These are phyloP conservation scores for Thinocorus orbignyianus DNA, from an alignment of 2,113 vertebrate genomes.

Conservation along the genomic window DNA sequence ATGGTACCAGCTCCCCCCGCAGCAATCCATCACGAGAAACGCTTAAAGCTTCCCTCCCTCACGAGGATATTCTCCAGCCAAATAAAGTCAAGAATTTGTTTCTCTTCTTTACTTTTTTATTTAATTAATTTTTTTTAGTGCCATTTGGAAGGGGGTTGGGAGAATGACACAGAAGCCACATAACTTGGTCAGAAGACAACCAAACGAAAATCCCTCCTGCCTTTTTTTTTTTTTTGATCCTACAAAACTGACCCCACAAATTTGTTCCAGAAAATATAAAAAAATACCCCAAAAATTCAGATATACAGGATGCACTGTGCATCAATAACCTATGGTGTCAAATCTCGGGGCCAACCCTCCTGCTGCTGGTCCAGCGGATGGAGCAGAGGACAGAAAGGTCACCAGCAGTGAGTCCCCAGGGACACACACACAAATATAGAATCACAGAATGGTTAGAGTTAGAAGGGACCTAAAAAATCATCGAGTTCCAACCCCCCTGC, in stretches of 20 bases:
- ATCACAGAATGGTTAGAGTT: too few relatives aligned
- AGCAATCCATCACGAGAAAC: neutral
- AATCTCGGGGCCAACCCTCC: neutral
- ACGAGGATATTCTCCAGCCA: constrained; percentile 6
- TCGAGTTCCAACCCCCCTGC: too few relatives aligned
- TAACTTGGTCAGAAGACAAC: neutral
- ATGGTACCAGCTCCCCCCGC: neutral
- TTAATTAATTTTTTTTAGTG: neutral
- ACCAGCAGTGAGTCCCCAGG: neutral
- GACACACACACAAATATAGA: neutral
- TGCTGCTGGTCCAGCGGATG: neutral
- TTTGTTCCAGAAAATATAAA: neutral
- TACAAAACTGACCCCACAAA: neutral
- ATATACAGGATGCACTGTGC: too few relatives aligned
- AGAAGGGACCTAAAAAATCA: too few relatives aligned
- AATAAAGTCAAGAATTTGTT: constrained; percentile 60
- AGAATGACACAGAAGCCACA: neutral
- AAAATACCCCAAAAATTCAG: too few relatives aligned
- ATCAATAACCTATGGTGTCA: neutral
- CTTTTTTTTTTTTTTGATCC: neutral
- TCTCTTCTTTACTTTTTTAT: neutral
- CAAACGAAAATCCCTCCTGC: neutral
- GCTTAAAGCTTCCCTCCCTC: neutral
- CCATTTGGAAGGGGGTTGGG: neutral
- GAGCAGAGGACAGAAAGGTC: neutral